A percentile compares a stretch with the other conserved stretches of the same genome.
These are phyloP conservation scores for Ooceraea biroi DNA, from an alignment of 1,140 invertebrate genomes.

Conservation along the genomic window DNA sequence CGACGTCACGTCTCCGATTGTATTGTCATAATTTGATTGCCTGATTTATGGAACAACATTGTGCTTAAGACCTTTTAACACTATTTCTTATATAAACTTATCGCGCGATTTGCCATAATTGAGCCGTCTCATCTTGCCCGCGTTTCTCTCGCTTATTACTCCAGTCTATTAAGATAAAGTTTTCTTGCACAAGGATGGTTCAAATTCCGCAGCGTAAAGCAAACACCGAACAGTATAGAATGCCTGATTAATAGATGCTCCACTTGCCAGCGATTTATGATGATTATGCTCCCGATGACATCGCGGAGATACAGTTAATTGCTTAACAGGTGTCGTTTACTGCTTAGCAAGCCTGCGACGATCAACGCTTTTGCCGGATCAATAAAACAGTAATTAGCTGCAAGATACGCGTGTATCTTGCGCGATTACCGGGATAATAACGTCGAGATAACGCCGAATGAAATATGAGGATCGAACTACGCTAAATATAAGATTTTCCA, in stretches of 20 bases:
- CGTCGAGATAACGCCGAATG: neutral
- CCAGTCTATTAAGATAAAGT: neutral
- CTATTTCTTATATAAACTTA: neutral
- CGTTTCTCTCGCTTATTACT: conserved; percentile 3
- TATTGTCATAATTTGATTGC: neutral
- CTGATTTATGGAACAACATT: neutral
- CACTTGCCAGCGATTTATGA: conserved; percentile 31
- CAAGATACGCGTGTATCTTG: neutral
- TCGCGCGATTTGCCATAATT: neutral
- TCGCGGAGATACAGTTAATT: conserved; percentile 50
- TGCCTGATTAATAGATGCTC: conserved; percentile 47
- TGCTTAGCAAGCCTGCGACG: conserved; percentile 22
- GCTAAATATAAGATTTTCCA: neutral
- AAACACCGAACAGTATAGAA: conserved; percentile 18
- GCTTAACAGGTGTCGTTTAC: conserved; percentile 57
- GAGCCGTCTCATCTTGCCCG: neutral
- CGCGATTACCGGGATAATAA: neutral
- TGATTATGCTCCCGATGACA: conserved; percentile 41
- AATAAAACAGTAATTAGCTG: conserved; percentile 33
- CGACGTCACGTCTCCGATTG: neutral
- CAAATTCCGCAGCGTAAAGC: neutral
- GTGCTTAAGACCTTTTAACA: too few species aligned
- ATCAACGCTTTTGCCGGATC: conserved; percentile 33
- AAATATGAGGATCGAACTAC: neutral
- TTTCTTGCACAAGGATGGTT: neutral